Evolutionary conservation across 2,113 vertebrate species (phyloP).

Genomic region (Laticauda laticaudata): DNA sequence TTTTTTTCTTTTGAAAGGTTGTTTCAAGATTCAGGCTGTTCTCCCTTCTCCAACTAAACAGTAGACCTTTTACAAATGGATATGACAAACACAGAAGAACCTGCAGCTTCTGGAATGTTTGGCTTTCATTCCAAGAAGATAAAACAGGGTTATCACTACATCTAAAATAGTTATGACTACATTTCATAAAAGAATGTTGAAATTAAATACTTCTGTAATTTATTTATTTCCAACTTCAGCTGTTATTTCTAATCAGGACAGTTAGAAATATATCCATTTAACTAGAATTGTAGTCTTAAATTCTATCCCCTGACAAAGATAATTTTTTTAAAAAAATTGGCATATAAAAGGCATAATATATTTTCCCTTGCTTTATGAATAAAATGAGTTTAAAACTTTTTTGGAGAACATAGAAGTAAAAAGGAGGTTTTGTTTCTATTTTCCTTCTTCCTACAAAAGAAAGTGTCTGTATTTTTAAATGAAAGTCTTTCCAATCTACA

Average conservation of each 20-base stretch:
- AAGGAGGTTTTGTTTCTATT: background rate
- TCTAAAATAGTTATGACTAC: background rate
- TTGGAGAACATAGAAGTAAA: background rate
- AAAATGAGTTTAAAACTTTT: background rate
- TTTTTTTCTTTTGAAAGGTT: background rate
- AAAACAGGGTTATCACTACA: background rate
- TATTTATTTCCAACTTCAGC: background rate
- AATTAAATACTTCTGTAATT: background rate
- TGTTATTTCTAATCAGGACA: background rate
- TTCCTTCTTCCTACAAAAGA: background rate
- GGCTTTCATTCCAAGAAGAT: slow-evolving; percentile 40
- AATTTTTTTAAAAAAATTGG: background rate
- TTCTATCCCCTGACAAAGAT: background rate
- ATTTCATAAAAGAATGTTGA: background rate
- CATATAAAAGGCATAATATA: background rate
- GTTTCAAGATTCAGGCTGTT: slow-evolving; percentile 54
- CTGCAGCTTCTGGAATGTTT: slow-evolving; percentile 60
- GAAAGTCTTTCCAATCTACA: background rate
- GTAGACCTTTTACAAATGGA: slow-evolving; percentile 53
- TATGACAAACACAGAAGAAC: slow-evolving; percentile 53
- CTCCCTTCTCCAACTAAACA: slow-evolving; percentile 51
- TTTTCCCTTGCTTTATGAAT: background rate
- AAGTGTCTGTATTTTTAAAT: background rate
- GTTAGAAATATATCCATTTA: background rate
- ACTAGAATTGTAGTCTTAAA: background rate